Conservation (phyloP, 2,888 invertebrate species). For the Lampropteryx suffumata region DNA sequence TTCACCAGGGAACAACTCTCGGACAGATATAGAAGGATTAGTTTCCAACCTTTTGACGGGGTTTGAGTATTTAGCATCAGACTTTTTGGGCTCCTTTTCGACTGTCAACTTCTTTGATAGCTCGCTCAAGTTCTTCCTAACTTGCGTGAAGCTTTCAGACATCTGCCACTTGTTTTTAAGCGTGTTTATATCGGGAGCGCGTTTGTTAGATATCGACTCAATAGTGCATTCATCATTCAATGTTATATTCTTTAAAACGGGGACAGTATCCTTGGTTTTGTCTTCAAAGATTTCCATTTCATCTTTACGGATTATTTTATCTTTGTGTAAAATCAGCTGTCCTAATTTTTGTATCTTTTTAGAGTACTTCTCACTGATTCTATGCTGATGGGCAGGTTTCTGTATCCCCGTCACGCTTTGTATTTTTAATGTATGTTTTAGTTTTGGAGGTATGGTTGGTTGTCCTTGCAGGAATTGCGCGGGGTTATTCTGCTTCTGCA, state of each 20-base stretch:
- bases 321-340: conserved; percentile 63
- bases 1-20: conserved; percentile 91
- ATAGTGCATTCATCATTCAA: conserved; percentile 84
- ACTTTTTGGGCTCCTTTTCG: conserved; percentile 70
- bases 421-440: conserved; percentile 60
- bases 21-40: conserved; percentile 91
- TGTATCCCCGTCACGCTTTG: conserved; percentile 60
- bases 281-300: conserved; percentile 57
- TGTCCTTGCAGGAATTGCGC: conserved; percentile 69
- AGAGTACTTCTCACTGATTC: conserved; percentile 69
- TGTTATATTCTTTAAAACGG: conserved; percentile 67
- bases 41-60: conserved; percentile 87
- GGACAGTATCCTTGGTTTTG: conserved; percentile 49
- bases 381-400: conserved; percentile 66
- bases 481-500: conserved; percentile 78
- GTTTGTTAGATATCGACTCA: conserved; percentile 78
- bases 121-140: conserved; percentile 76
- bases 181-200: conserved; percentile 71
- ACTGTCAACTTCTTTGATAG: conserved; percentile 66
- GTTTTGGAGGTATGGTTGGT: conserved; percentile 65
- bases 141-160: conserved; percentile 77
- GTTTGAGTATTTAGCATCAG: conserved; percentile 77
- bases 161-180: conserved; percentile 80
- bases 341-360: conserved; percentile 74
- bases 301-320: conserved; percentile 44